Conservation (phyloP, 2,797 vertebrate genomes). For the Pangasius macronema region DNA sequence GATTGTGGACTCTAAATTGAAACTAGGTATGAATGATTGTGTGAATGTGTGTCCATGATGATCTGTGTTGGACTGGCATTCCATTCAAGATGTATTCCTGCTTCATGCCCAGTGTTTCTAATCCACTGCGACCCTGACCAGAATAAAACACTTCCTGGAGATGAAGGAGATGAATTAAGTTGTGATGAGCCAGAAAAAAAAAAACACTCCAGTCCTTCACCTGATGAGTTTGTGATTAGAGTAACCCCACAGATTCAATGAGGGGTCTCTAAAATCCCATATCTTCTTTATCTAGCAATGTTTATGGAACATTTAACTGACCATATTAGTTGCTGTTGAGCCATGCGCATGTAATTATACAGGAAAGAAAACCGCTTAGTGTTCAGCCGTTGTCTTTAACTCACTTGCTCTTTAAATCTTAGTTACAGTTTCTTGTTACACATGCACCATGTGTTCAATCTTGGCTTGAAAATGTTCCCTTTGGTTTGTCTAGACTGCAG, state of each 20-base stretch:
- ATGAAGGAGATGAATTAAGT: too few relatives aligned
- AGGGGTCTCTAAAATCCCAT: neutral
- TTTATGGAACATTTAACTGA: neutral
- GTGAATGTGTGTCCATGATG: neutral
- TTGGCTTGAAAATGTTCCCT: conserved; percentile 52
- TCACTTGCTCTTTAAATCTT: conserved; percentile 39
- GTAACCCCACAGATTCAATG: neutral
- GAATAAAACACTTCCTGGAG: neutral
- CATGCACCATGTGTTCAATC: conserved; percentile 53
- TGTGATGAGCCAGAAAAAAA: neutral
- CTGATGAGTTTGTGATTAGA: neutral
- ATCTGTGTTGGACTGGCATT: neutral
- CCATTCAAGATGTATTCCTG: neutral
- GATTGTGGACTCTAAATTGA: neutral
- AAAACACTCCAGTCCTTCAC: neutral
- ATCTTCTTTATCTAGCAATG: neutral
- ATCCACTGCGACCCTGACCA: neutral
- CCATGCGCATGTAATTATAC: neutral
- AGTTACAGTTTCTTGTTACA: conserved; percentile 39
- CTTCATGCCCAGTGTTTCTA: neutral
- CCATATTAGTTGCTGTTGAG: neutral
- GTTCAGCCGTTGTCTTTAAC: neutral
- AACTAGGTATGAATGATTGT: neutral
- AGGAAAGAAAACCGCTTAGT: neutral
- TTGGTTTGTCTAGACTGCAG: conserved; percentile 77